phyloP scores from a whole-genome alignment of 2,113 vertebrate species.

The Zootoca vivipara region DNA sequence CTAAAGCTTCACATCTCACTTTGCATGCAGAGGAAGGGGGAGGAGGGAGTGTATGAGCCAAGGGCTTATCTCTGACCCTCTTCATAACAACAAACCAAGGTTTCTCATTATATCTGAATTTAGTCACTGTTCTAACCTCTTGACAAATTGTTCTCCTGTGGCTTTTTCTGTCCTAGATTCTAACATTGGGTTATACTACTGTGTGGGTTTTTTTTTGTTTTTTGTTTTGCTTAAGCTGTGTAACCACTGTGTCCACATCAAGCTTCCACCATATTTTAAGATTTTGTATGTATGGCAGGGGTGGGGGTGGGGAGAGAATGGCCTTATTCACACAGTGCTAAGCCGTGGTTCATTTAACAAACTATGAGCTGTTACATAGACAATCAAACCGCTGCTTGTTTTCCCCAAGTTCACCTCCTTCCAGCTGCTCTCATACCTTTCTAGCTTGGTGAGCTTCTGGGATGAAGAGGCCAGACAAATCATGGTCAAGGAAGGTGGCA shows the following conservation, averaged over 20 bases:
- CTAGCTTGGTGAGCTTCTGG: no score
- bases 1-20: not conserved
- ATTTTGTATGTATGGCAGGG: not conserved
- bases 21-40: not conserved
- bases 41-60: not conserved
- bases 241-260: not conserved
- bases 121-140: not conserved
- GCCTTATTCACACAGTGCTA: no score
- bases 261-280: not conserved
- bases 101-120: not conserved
- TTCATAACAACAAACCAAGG: not conserved
- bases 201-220: not conserved
- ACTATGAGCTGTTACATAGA: no score
- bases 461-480: no score
- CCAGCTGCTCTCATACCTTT: no score
- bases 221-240: not conserved
- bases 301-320: not conserved
- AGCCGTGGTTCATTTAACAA: no score
- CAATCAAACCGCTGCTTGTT: no score
- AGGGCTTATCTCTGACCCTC: not conserved
- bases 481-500: no score
- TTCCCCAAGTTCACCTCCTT: no score
- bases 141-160: not conserved
- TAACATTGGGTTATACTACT: not conserved
- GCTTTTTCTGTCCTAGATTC: not conserved